phyloP scores from a whole-genome alignment of 2,888 invertebrate species.

The Andrena praecox region DNA sequence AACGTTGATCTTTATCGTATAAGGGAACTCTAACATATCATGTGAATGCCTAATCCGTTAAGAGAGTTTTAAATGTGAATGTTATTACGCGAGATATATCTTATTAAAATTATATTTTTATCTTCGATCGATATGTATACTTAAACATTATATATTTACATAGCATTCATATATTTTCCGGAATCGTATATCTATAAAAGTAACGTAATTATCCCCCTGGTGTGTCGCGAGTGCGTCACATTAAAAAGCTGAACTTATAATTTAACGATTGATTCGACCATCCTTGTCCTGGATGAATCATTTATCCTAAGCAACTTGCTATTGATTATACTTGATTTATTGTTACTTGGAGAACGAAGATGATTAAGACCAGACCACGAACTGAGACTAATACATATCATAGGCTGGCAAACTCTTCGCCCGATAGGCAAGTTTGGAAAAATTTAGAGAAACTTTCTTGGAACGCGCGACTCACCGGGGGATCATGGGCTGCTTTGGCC shows the following conservation, averaged over 20 bases:
- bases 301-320: not conserved
- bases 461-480: slow-evolving; percentile 60
- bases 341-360: slow-evolving; percentile 12
- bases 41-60: slow-evolving; percentile 79
- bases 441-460: slow-evolving; percentile 32
- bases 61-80: slow-evolving; percentile 77
- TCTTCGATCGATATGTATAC: slow-evolving; percentile 77
- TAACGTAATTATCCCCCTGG: slow-evolving; percentile 39
- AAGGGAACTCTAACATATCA: slow-evolving; percentile 76
- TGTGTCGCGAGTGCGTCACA: slow-evolving; percentile 57
- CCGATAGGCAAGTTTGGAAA: slow-evolving; percentile 13
- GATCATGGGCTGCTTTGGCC: slow-evolving; percentile 73
- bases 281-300: not conserved
- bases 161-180: slow-evolving; percentile 79
- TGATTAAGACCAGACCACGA: slow-evolving; percentile 29
- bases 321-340: not conserved
- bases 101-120: slow-evolving; percentile 83
- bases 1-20: slow-evolving; percentile 68
- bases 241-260: slow-evolving; percentile 1
- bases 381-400: slow-evolving; percentile 71
- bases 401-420: slow-evolving; percentile 60
- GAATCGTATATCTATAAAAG: slow-evolving; percentile 61
- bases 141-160: slow-evolving; percentile 77
- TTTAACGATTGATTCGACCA: slow-evolving; percentile 4
- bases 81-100: slow-evolving; percentile 74